phyloP scores from a whole-genome alignment of 37 sponge, comb jelly and placozoan species.

The Theonella swinhoei region DNA sequence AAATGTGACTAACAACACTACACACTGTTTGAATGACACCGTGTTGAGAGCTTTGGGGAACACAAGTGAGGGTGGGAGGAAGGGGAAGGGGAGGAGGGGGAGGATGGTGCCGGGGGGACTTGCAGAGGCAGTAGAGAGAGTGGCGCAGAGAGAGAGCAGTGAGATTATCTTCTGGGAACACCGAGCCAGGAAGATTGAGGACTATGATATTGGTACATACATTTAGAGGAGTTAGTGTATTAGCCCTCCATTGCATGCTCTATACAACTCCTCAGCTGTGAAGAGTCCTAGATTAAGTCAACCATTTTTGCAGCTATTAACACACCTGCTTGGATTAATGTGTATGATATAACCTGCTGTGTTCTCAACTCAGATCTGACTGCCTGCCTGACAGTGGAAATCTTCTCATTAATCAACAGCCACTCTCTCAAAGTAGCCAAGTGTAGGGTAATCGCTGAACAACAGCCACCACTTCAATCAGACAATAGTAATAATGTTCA shows the following conservation, averaged over 20 bases:
- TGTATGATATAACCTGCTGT: no score
- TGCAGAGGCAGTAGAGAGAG: conserved; percentile 38
- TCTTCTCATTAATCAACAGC: conserved; percentile 17
- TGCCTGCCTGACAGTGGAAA: conserved; percentile 27
- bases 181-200: conserved; percentile 3
- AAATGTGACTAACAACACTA: neutral
- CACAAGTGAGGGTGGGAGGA: neutral
- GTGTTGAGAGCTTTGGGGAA: neutral
- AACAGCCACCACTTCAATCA: no score
- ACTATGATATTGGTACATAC: conserved; percentile 16
- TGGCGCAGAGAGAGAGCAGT: conserved; percentile 36
- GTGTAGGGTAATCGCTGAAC: neutral
- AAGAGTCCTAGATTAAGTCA: no score
- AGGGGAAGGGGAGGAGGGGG: neutral
- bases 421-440: conserved; percentile 22
- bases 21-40: neutral
- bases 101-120: conserved; percentile 34
- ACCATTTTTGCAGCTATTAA: no score
- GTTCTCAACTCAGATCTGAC: conserved; percentile 22
- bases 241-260: no score
- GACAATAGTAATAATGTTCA: no score
- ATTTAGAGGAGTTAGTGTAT: neutral
- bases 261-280: no score
- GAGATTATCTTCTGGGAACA: conserved; percentile 63
- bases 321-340: no score